Percentiles rank a stretch among this genome's conserved stretches.
These are phyloP conservation scores for Pomacea canaliculata DNA, from an alignment of 2,888 invertebrate species.

Conservation along the genomic window DNA sequence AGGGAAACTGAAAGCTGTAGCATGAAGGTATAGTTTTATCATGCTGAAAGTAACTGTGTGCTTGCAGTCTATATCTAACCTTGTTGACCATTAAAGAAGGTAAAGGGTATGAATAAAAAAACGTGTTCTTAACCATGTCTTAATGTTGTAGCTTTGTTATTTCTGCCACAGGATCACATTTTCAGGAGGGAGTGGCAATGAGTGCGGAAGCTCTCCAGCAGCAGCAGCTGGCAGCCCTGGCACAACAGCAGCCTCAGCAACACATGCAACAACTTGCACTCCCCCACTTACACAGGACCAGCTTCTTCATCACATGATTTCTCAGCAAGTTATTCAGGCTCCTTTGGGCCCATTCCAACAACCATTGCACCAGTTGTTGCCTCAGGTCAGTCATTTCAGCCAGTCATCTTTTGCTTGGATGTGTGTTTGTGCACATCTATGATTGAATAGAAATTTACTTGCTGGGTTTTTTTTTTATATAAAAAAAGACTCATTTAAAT, in stretches of 20 bases:
- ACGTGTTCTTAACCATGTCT: too few relatives aligned
- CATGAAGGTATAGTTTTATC: too few relatives aligned
- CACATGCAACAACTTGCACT: conserved; percentile 47
- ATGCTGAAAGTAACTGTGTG: too few relatives aligned
- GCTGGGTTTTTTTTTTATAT: too few relatives aligned
- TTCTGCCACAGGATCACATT: conserved; percentile 23
- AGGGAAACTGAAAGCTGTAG: too few relatives aligned
- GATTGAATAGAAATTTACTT: too few relatives aligned
- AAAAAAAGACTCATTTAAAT: too few relatives aligned
- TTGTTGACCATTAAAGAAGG: too few relatives aligned
- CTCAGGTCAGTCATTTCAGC: conserved; percentile 31
- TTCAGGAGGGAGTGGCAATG: conserved; percentile 13
- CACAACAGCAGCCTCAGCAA: conserved; percentile 40
- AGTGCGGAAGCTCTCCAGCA: conserved; percentile 38
- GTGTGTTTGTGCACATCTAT: neutral
- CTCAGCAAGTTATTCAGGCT: conserved; percentile 23
- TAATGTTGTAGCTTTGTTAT: too few relatives aligned
- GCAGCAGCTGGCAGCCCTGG: conserved; percentile 46
- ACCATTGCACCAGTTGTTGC: conserved; percentile 38
- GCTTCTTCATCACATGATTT: conserved; percentile 49
- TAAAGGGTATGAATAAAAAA: too few relatives aligned
- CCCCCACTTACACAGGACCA: conserved; percentile 57
- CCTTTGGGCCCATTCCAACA: conserved; percentile 42
- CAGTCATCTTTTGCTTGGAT: neutral
- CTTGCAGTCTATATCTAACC: too few relatives aligned